A percentile compares a stretch with the other conserved stretches of the same genome.
Evolutionary conservation across 2,797 vertebrate species (phyloP).

Genomic region (Pachyuromys duprasi): DNA sequence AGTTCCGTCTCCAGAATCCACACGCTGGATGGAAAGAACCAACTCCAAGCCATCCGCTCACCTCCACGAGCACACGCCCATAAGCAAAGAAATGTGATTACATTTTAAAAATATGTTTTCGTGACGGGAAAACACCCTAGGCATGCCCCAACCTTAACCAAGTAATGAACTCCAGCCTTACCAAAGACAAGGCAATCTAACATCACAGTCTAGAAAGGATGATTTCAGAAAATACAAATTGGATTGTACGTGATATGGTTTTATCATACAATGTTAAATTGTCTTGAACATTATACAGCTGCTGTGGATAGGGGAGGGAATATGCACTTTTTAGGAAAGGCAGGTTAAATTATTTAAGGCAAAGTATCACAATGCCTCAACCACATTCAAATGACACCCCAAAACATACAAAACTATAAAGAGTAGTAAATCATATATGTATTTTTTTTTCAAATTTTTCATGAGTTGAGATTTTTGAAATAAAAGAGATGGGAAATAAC

Average conservation of each 20-base stretch:
- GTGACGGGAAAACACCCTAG: too few relatives aligned
- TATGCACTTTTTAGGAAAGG: constrained; percentile 15
- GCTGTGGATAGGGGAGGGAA: background rate
- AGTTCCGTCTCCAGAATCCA: background rate
- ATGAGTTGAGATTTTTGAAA: constrained; percentile 18
- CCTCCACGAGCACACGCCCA: background rate
- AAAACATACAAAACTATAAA: background rate
- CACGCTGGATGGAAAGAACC: background rate
- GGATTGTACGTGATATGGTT: background rate
- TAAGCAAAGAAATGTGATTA: background rate
- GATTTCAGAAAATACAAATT: constrained; percentile 13
- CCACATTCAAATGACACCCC: background rate
- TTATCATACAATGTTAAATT: background rate
- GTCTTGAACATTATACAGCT: background rate
- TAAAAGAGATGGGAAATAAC: background rate
- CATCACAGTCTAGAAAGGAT: background rate
- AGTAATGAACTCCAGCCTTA: background rate
- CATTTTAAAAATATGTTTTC: background rate
- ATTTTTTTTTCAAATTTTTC: background rate
- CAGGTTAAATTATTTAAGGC: background rate
- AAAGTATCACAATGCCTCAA: constrained; percentile 8
- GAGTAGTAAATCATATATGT: constrained; percentile 6
- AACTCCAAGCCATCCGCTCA: background rate
- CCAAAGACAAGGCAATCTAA: background rate
- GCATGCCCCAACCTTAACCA: background rate